These are phyloP conservation scores for Acanthochromis polyacanthus DNA, from an alignment of 2,113 vertebrate species.

Conservation along the genomic window DNA sequence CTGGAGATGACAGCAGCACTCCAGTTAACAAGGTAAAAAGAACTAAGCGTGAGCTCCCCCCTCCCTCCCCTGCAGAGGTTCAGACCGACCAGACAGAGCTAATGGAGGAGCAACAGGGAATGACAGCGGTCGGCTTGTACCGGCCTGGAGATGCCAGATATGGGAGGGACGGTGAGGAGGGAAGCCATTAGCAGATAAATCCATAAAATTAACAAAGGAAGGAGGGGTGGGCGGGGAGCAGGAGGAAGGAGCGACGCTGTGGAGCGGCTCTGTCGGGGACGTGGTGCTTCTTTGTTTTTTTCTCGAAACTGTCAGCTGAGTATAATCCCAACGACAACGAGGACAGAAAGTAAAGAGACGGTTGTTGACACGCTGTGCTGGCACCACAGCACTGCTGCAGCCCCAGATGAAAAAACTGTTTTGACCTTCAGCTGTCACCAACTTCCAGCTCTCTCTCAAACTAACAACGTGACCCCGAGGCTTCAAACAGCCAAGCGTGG, in stretches of 20 bases:
- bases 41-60: slow-evolving; percentile 31
- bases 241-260: slow-evolving; percentile 45
- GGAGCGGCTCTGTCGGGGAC: slow-evolving; percentile 30
- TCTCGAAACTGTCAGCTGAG: slow-evolving; percentile 47
- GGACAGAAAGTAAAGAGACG: slow-evolving; percentile 38
- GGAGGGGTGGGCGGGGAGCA: slow-evolving; percentile 26
- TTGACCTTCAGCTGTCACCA: slow-evolving; percentile 71
- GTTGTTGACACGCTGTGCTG: slow-evolving; percentile 34
- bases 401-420: slow-evolving; percentile 49
- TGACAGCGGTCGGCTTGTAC: slow-evolving; percentile 39
- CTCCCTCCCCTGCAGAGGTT: slow-evolving; percentile 40
- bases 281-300: slow-evolving; percentile 51
- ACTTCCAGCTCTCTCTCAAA: slow-evolving; percentile 45
- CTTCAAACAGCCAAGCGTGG: slow-evolving; percentile 45
- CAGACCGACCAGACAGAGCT: slow-evolving; percentile 60
- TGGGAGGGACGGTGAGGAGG: slow-evolving; percentile 60
- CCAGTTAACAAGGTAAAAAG: slow-evolving; percentile 70
- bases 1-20: slow-evolving; percentile 63
- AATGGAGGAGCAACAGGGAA: slow-evolving; percentile 65
- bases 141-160: slow-evolving; percentile 64
- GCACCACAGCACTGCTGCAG: slow-evolving; percentile 34
- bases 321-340: slow-evolving; percentile 43
- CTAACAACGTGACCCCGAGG: slow-evolving; percentile 48
- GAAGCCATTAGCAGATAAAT: slow-evolving; percentile 80
- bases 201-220: slow-evolving; percentile 80